Evolutionary conservation across 2,797 vertebrate genomes (phyloP).

Genomic region (Meriones psammophilus): DNA sequence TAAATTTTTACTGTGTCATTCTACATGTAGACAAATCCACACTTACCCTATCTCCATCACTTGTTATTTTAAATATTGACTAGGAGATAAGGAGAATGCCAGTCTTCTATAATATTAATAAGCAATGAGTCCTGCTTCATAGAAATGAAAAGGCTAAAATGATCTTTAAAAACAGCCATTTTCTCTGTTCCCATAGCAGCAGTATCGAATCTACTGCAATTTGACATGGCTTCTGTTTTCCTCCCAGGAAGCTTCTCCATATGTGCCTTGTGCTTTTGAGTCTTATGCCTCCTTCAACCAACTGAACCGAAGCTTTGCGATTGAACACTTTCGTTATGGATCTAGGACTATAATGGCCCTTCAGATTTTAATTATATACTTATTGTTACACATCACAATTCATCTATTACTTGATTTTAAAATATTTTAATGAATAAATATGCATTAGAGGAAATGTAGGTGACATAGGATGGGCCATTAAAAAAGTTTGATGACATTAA

Average conservation of each 20-base stretch:
- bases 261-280: rapidly evolving
- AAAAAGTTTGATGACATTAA: background rate
- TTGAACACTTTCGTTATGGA: background rate
- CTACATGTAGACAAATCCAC: background rate
- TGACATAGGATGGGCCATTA: background rate
- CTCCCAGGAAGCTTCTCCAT: background rate
- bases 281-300: background rate
- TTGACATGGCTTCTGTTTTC: background rate
- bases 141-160: background rate
- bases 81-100: background rate
- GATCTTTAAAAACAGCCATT: background rate
- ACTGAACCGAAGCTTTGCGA: background rate
- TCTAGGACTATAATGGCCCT: background rate
- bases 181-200: background rate
- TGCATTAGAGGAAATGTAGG: background rate
- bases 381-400: background rate
- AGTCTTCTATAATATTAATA: background rate
- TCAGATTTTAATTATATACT: background rate
- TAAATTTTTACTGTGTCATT: background rate
- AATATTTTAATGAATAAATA: background rate
- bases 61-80: conserved; percentile 22
- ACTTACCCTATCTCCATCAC: background rate
- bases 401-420: background rate
- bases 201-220: background rate
- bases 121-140: background rate